Base-by-base conservation (phyloP, 1,140 invertebrate species). In the Drosophila triauraria region DNA sequence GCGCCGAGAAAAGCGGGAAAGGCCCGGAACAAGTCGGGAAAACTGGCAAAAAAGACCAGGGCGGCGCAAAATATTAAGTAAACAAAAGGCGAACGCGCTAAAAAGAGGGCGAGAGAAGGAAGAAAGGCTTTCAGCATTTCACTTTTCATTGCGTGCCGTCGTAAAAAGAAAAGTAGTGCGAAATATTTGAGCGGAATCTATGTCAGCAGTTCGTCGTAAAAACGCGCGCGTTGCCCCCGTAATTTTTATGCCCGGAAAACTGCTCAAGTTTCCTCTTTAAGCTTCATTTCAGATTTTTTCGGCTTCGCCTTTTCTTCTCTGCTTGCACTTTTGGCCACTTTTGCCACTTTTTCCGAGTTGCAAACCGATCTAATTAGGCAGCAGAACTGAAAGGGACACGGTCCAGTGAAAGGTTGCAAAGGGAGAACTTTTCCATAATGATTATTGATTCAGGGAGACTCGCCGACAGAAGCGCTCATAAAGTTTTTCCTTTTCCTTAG, bases 141-240 rank as follows among this genome's bases (percentile, higher is more conserved):
- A 61, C 53, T 64, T 77, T 87, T 80, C 60, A 83, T 88, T 88
- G 84, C 80, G 65, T 75, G 84, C 77, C 84, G 54, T 75, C 83
- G 68, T 88, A 60, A 87, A 88, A 70, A 57, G 77, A 83, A 83
- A 88, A 87, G 76, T 87, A 77, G 77, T 83, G 77, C 72, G 61
- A 87, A 83, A 80, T 88, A 80, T 88, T 88, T 83, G 78, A 78
- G 43, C 58, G 23, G 48, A 87, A 88, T 88, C 84, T 80, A 83
- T 87, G 80, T 80, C 83, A 87, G 80, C 70, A 80, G 62, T 67
- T 44, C 44, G 43, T 74, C 70, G 67, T 74, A 74, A 74, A 72
- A 72, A 72, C 53, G 43, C 54, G 38, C 54, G 38, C 44, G 53
- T 56, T 40, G n/a, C 35, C 44, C 23, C 23, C 68, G 67, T 59